A percentile compares a stretch with the other conserved stretches of the same genome.
These are phyloP conservation scores for Terebella lapidaria DNA, from an alignment of 2,888 invertebrate genomes.

Conservation along the genomic window DNA sequence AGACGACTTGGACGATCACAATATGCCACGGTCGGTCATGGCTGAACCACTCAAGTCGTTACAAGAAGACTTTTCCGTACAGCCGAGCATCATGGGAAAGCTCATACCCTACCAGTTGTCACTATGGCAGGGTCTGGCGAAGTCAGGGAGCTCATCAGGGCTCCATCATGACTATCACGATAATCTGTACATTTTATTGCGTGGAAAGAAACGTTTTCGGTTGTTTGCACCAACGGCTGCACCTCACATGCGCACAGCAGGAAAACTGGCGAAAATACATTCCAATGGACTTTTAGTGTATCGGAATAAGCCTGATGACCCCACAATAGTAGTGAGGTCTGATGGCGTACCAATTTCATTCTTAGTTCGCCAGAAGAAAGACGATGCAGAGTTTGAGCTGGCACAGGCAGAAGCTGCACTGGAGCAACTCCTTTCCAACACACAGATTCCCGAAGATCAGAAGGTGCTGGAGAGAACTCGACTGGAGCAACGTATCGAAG, in stretches of 20 bases:
- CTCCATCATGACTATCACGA: constrained; percentile 23
- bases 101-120: constrained; percentile 19
- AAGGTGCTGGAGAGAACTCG: constrained; percentile 5
- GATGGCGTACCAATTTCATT: constrained; percentile 19
- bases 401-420: constrained; percentile 13
- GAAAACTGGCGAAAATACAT: constrained; percentile 12
- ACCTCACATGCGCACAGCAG: constrained; percentile 8
- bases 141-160: constrained; percentile 15
- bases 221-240: constrained; percentile 16
- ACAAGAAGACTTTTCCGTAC: constrained; percentile 12
- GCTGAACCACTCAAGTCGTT: constrained; percentile 13
- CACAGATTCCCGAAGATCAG: neutral
- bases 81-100: constrained; percentile 12
- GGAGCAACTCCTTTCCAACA: neutral
- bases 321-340: constrained; percentile 6
- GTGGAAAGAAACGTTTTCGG: constrained; percentile 18
- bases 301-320: constrained; percentile 4
- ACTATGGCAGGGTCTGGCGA: constrained; percentile 18
- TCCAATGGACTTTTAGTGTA: constrained; percentile 19
- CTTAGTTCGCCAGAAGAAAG: constrained; percentile 10
- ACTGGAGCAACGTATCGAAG: constrained; percentile 8
- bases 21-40: constrained; percentile 12
- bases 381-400: constrained; percentile 9
- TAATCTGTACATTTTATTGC: constrained; percentile 19
- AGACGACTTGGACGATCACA: constrained; percentile 14